phyloP scores from a whole-genome alignment of 2,888 invertebrate genomes.

The Trichopria drosophilae region DNA sequence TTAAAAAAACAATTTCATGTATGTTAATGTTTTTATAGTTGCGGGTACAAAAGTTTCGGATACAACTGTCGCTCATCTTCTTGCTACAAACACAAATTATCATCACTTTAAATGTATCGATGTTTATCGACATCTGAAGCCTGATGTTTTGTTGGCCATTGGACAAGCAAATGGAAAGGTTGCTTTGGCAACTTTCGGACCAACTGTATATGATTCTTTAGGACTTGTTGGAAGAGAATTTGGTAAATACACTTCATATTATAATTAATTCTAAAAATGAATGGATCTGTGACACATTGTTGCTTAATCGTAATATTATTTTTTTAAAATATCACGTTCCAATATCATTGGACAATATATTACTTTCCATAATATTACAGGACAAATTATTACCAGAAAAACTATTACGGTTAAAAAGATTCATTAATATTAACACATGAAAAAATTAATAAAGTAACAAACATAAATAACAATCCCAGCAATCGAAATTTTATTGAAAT shows the following conservation, averaged over 20 bases:
- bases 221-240: constrained; percentile 77
- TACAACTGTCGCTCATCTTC: constrained; percentile 68
- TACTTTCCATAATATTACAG: too few relatives aligned
- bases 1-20: constrained; percentile 4
- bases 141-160: constrained; percentile 80
- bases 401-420: too few relatives aligned
- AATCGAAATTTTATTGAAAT: too few relatives aligned
- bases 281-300: too few relatives aligned
- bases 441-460: not conserved
- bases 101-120: constrained; percentile 85
- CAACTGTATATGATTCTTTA: constrained; percentile 68
- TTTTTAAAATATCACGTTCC: too few relatives aligned
- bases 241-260: too few relatives aligned
- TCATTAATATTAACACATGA: too few relatives aligned
- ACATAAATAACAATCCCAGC: too few relatives aligned
- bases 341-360: not conserved
- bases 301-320: too few relatives aligned
- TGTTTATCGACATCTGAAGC: constrained; percentile 77
- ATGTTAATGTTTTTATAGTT: constrained; percentile 11
- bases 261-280: too few relatives aligned
- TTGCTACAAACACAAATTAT: constrained; percentile 74
- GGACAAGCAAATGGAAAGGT: constrained; percentile 90
- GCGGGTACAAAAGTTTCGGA: constrained; percentile 73
- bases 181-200: constrained; percentile 76
- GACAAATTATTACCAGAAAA: too few relatives aligned